These are phyloP conservation scores for Enoplosus armatus DNA, from an alignment of 2,797 vertebrate species.

Conservation along the genomic window DNA sequence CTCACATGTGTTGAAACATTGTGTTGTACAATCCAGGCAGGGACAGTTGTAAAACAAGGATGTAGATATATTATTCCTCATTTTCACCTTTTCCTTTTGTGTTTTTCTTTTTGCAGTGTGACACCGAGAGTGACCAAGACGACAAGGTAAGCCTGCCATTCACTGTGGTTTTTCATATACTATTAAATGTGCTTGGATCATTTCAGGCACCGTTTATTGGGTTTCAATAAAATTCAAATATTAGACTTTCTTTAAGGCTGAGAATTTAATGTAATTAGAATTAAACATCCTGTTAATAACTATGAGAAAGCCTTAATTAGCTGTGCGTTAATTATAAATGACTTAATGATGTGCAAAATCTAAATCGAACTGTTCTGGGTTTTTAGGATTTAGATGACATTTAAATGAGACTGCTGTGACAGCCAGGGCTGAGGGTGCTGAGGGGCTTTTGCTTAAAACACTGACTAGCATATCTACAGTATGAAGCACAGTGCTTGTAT, in stretches of 20 bases:
- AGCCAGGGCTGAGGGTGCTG: conserved; percentile 34
- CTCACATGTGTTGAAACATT: conserved; percentile 3
- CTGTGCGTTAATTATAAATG: conserved; percentile 84
- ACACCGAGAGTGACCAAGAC: conserved; percentile 96
- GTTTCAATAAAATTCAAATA: conserved; percentile 69
- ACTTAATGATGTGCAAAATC: conserved; percentile 83
- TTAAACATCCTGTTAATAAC: conserved; percentile 82
- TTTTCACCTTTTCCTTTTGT: conserved; percentile 48
- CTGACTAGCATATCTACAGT: not conserved
- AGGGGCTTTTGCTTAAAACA: conserved; percentile 19
- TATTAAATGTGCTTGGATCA: conserved; percentile 8
- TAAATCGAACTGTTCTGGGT: conserved; percentile 78
- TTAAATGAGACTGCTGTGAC: conserved; percentile 61
- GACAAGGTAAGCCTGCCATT: conserved; percentile 91
- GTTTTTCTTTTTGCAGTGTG: conserved; percentile 86
- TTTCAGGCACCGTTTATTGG: conserved; percentile 35
- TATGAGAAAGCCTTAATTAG: conserved; percentile 82
- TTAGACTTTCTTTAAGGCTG: conserved; percentile 73
- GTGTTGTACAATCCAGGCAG: conserved; percentile 9
- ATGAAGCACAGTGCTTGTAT: not conserved
- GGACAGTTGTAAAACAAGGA: not conserved
- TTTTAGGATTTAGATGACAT: conserved; percentile 76
- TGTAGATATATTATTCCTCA: conserved; percentile 12
- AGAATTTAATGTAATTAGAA: conserved; percentile 83
- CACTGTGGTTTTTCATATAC: not conserved